phyloP scores from a whole-genome alignment of 2,113 vertebrate species.

The Lampris megalopsis region DNA sequence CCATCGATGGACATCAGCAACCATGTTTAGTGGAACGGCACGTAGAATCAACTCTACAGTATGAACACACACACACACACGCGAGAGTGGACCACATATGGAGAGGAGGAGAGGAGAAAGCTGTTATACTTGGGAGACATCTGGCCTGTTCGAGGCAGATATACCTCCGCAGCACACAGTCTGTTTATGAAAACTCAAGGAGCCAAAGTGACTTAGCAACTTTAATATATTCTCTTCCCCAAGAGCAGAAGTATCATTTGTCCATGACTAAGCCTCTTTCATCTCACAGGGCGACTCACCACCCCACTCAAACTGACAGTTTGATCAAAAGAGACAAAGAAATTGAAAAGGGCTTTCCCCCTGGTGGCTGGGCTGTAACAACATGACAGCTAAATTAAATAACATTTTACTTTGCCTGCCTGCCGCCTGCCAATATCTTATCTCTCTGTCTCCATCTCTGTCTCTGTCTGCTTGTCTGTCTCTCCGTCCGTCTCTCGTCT shows the following conservation, averaged over 20 bases:
- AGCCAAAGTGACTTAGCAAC: constrained; percentile 55
- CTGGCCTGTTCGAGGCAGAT: constrained; percentile 40
- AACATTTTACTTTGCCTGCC: constrained; percentile 64
- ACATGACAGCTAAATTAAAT: constrained; percentile 78
- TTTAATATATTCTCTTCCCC: constrained; percentile 48
- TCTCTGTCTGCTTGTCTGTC: neutral
- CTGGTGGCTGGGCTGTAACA: constrained; percentile 71
- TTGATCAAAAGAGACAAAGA: constrained; percentile 78
- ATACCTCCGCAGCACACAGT: constrained; percentile 28
- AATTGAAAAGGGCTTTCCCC: constrained; percentile 77
- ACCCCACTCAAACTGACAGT: constrained; percentile 70
- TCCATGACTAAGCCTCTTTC: constrained; percentile 55
- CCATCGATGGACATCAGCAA: constrained; percentile 49
- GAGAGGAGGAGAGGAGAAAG: constrained; percentile 57
- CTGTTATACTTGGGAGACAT: constrained; percentile 23
- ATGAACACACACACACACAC: constrained; percentile 13
- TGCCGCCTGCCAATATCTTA: constrained; percentile 54
- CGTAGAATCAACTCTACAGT: constrained; percentile 17
- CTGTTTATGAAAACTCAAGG: constrained; percentile 40
- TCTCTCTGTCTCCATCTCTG: constrained; percentile 23
- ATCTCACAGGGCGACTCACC: constrained; percentile 51
- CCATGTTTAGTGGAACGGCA: constrained; percentile 45
- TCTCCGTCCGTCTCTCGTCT: neutral
- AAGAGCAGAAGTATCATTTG: constrained; percentile 37
- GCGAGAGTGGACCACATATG: constrained; percentile 32